Percentiles rank a stretch among this genome's conserved stretches.
Evolutionary conservation across 1,140 invertebrate species (phyloP).

Genomic region (Rhysida immarginata): DNA sequence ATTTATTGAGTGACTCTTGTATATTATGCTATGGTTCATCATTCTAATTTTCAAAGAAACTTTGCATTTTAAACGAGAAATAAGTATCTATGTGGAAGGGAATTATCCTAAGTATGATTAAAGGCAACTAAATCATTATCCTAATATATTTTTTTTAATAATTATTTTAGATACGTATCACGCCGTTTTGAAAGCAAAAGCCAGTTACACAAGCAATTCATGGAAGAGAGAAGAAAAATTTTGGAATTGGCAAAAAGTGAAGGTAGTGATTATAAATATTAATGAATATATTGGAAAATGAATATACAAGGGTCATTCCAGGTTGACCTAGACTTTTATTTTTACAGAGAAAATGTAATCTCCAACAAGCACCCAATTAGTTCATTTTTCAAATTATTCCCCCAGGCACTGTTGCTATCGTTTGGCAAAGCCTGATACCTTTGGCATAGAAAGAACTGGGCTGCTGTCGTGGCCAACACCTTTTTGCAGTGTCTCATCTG

Average conservation of each 20-base stretch:
- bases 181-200: not conserved
- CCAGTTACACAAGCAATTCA: not conserved
- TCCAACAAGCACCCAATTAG: too few relatives aligned
- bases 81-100: not conserved
- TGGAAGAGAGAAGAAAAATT: not conserved
- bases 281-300: too few relatives aligned
- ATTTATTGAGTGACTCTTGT: not conserved
- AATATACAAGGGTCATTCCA: too few relatives aligned
- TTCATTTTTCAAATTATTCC: too few relatives aligned
- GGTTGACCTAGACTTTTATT: too few relatives aligned
- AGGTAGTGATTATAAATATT: too few relatives aligned
- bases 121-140: not conserved
- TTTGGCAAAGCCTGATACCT: too few relatives aligned
- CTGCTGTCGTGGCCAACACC: too few relatives aligned
- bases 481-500: too few relatives aligned
- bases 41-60: not conserved
- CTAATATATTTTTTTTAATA: not conserved
- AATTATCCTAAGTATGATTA: not conserved
- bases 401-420: too few relatives aligned
- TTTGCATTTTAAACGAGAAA: not conserved
- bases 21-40: not conserved
- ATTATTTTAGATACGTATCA: not conserved
- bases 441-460: too few relatives aligned
- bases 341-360: too few relatives aligned
- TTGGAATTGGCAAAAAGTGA: not conserved